phyloP scores from a whole-genome alignment of 2,888 invertebrate species.

The Nemoura dubitans region DNA sequence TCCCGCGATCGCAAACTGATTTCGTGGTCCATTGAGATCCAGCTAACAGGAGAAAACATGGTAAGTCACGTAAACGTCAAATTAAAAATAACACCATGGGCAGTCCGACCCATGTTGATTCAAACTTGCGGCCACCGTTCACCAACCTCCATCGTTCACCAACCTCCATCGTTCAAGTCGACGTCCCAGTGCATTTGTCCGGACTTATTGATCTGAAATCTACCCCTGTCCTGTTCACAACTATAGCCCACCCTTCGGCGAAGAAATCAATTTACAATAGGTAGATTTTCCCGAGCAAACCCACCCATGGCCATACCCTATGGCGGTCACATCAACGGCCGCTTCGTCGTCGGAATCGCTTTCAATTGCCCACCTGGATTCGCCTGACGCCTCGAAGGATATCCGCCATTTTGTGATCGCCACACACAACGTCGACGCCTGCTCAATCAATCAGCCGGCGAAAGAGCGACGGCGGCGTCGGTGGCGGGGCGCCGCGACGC shows the following conservation, averaged over 20 bases:
- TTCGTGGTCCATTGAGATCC: no score
- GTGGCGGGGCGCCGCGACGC: no score
- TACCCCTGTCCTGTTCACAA: neutral
- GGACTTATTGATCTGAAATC: neutral
- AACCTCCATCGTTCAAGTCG: no score
- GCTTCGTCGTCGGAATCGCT: neutral
- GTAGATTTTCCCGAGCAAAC: neutral
- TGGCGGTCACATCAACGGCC: neutral
- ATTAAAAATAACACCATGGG: no score
- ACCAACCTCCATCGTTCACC: no score
- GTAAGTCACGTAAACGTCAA: no score
- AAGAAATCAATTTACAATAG: neutral
- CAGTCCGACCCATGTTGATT: no score
- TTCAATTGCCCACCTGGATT: neutral
- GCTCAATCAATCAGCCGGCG: neutral
- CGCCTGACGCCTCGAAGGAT: neutral
- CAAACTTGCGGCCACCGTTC: no score
- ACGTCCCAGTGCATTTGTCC: neutral
- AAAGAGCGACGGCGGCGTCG: neutral
- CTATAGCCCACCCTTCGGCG: neutral
- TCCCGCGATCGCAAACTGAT: no score
- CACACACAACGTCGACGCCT: neutral
- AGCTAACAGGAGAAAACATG: no score
- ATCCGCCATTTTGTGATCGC: neutral
- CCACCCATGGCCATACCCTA: neutral